Evolutionary conservation across 2,797 vertebrate genomes (phyloP).

Genomic region (Chelidonichthys spinosus): DNA sequence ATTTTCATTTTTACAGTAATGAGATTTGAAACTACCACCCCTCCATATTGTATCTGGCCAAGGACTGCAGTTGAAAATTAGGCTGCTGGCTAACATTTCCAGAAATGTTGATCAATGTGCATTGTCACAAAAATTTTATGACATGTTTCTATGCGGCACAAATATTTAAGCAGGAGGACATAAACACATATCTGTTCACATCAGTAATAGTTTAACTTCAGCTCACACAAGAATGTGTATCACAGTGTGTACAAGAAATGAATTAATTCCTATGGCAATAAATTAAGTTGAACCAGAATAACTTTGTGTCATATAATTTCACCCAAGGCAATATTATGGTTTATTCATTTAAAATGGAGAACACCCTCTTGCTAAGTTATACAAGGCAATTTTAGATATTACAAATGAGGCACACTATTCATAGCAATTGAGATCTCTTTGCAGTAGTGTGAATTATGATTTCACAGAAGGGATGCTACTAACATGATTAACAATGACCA

Average conservation of each 20-base stretch:
- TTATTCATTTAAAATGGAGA: constrained; percentile 29
- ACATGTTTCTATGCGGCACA: neutral
- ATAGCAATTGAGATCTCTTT: constrained; percentile 12
- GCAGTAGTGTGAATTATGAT: constrained; percentile 29
- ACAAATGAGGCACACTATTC: constrained; percentile 26
- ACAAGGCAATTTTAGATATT: constrained; percentile 13
- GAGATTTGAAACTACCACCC: too few species aligned
- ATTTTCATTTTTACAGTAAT: neutral
- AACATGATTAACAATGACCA: constrained; percentile 34
- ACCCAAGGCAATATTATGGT: constrained; percentile 17
- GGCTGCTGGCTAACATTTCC: too few species aligned
- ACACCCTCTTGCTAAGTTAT: constrained; percentile 32
- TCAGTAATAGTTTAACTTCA: neutral
- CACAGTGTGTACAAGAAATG: neutral
- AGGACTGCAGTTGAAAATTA: too few species aligned
- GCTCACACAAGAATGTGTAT: neutral
- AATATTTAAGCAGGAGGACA: neutral
- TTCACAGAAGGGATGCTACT: constrained; percentile 23
- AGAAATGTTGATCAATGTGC: too few species aligned
- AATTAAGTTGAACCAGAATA: constrained; percentile 28
- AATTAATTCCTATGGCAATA: constrained; percentile 17
- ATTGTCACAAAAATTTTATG: too few species aligned
- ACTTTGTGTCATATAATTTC: constrained; percentile 28
- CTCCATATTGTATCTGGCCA: neutral
- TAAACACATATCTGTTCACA: neutral